phyloP scores from a whole-genome alignment of 1,140 invertebrate species.

The Melitaea cinxia region DNA sequence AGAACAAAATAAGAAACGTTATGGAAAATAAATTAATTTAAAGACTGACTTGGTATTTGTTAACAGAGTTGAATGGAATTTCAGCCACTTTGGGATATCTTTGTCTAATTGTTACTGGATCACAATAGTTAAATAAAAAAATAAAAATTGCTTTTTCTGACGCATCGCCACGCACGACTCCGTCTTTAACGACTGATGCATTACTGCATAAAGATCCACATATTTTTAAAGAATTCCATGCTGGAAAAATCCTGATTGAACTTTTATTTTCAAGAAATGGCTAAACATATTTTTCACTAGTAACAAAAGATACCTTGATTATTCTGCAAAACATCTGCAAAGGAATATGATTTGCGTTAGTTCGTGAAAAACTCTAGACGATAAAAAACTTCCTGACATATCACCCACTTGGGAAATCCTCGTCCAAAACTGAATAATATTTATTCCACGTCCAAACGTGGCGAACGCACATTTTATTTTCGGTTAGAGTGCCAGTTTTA shows the following conservation, averaged over 20 bases:
- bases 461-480: slow-evolving; percentile 71
- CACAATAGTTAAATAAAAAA: slow-evolving; percentile 55
- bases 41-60: slow-evolving; percentile 87
- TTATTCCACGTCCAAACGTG: slow-evolving; percentile 64
- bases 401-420: slow-evolving; percentile 12
- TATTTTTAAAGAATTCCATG: slow-evolving; percentile 47
- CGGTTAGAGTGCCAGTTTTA: slow-evolving; percentile 59
- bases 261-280: no score
- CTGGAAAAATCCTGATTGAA: slow-evolving; percentile 40
- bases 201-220: slow-evolving; percentile 66
- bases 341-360: slow-evolving; percentile 3
- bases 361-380: background rate
- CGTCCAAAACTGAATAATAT: slow-evolving; percentile 15
- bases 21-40: slow-evolving; percentile 63
- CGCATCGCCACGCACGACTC: slow-evolving; percentile 57
- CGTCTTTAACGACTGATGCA: slow-evolving; percentile 41
- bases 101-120: slow-evolving; percentile 47
- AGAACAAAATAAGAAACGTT: background rate
- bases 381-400: background rate
- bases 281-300: background rate
- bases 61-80: slow-evolving; percentile 81
- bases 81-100: slow-evolving; percentile 65
- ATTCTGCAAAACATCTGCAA: slow-evolving; percentile 44
- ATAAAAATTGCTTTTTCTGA: slow-evolving; percentile 69
- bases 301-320: slow-evolving; percentile 41